Conservation (phyloP, 92 coral and sea anemone species). For the Paramuricea clavata region DNA sequence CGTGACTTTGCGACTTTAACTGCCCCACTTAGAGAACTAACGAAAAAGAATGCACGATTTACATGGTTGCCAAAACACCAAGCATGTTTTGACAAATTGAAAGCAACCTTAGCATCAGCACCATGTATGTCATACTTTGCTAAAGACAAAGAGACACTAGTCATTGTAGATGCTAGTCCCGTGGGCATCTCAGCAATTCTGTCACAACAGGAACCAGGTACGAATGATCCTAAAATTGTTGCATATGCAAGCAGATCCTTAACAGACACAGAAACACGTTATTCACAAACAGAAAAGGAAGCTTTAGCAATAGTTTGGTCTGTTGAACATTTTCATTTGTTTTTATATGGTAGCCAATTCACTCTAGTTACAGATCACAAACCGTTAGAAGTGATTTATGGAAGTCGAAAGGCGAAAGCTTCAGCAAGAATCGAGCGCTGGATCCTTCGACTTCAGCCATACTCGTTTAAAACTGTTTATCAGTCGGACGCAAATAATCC, state of each 20-base stretch:
- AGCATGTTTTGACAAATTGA: background rate
- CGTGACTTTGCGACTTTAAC: conserved; percentile 2
- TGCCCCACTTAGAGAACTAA: conserved; percentile 7
- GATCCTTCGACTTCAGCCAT: background rate
- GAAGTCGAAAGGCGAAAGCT: background rate
- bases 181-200: conserved; percentile 15
- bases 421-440: conserved; percentile 2
- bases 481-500: no score
- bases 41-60: conserved; percentile 2
- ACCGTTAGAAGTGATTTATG: background rate
- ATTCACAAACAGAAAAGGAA: conserved; percentile 39
- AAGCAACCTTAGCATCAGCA: background rate
- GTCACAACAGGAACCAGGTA: background rate
- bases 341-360: background rate
- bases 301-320: conserved; percentile 1
- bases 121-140: background rate
- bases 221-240: background rate
- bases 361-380: background rate
- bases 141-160: conserved; percentile 1
- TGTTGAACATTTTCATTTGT: conserved; percentile 19
- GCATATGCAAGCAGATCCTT: conserved; percentile 1
- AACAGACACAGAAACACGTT: background rate
- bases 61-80: background rate
- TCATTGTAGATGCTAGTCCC: background rate
- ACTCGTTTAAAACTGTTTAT: no score